Evolutionary conservation across 2,888 invertebrate genomes (phyloP), one percentile per base, ranked within the genome.

Genomic region (Epistrophella euchroma): DNA sequence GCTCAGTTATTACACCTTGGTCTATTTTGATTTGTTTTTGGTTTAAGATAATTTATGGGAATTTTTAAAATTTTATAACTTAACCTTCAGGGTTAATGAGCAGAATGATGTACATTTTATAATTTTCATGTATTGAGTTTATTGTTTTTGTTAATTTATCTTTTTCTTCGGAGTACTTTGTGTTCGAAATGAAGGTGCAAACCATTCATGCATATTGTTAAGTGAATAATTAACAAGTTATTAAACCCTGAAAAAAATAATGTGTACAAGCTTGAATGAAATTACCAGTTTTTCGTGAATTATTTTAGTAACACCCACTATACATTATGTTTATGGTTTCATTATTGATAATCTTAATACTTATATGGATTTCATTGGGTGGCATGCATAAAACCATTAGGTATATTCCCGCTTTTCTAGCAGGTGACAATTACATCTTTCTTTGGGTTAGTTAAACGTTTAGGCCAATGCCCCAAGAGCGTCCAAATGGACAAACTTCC

Each of bases 11-110:
- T 28, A 60, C 17, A 35, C 25, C 66, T 66, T 68, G 25, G 35
- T 52, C 2, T 37, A 37, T n/a, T 32, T 50, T 37, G 37, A n/a
- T 50, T 68, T 68, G 6, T 35, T 35, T 66, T 66, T 32, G 32
- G 15, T n/a, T 15, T n/a, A 22, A 43, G 25, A 50, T n/a, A 68
- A 52, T 52, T 52, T 52, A 52, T 37, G 52, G 37, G 35, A 52
- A 37, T 68, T 35, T 47, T 17, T 13, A 37, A 68, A 37, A 50
- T 11, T 17, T 13, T 15, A n/a, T n/a, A 47, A 66, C 17, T 66
- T 19, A 50, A 40, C 50, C 68, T 75, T 81, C 80, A 81, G 70
- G 80, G 80, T 75, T 75, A 75, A 70, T 75, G 22, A 40, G 25
- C 50, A 43, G 40, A 73, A 47, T 58, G 28, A 47, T 58, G 28